Base-by-base conservation (phyloP, 2,113 vertebrate species). In the Oxyura jamaicensis region DNA sequence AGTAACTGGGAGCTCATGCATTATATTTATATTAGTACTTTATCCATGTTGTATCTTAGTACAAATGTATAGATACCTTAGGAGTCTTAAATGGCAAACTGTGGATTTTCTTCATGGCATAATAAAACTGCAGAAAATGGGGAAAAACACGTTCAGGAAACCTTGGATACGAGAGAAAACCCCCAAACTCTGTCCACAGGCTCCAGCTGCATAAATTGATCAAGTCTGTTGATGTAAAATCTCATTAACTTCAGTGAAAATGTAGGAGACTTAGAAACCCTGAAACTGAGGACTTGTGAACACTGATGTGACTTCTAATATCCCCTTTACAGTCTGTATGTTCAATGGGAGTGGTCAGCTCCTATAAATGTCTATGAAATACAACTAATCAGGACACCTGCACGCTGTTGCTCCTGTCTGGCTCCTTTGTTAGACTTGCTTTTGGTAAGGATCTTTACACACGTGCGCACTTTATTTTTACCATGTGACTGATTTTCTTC, bases 401-500 rank as follows among this genome's bases (percentile, higher is more conserved):
- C 31, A 12, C 2, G 1, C 35, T 58, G 28, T 39, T 42, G 33
- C 36, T 21, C 59, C 77, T 71, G 55, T 83, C 44, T 55, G 46
- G 59, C 25, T 87, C 33, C 35, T 56, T 44, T 29, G 56, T 86
- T 91, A 88, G 85, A 13, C 82, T 78, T 80, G 76, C 55, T 82
- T 91, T 93, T 93, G 87, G 17, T 91, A 14, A 86, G 78, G 86
- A 18, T 80, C 78, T 69, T 92, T 42, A 46, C 63, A 7, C 29
- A 4, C 88, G 23, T 62, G 35, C 42, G 35, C 62, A 3, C 93
- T 90, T 81, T 22, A 33, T 89, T 96, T 97, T 95, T 79, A 95
- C 72, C 83, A 33, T 97, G 93, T 96, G 80, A 80, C 93, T 97
- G 91, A 88, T 98, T 97, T 97, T 97, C 91, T 96, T 77, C 90